Evolutionary conservation across 1,140 invertebrate species (phyloP).

Genomic region (Ectropis grisescens): DNA sequence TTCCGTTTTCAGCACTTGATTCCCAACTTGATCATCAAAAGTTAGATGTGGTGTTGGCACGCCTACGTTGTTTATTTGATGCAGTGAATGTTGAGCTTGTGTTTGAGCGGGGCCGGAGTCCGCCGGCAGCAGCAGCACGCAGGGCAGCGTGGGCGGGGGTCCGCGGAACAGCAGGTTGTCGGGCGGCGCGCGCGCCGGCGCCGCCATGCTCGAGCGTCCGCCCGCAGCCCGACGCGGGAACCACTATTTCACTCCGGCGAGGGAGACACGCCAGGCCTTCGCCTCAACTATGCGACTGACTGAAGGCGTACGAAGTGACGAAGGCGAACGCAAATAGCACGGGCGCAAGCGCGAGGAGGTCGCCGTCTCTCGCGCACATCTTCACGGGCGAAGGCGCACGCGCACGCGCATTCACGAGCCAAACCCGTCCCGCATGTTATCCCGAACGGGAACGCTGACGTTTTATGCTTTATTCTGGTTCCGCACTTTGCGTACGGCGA

Average conservation of each 20-base stretch:
- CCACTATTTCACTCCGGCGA: constrained; percentile 39
- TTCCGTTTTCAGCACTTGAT: constrained; percentile 18
- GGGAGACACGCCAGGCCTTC: constrained; percentile 55
- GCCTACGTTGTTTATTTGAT: constrained; percentile 62
- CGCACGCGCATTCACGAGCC: constrained; percentile 53
- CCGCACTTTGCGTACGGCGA: constrained; percentile 37
- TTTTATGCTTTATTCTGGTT: constrained; percentile 55
- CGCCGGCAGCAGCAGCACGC: constrained; percentile 42
- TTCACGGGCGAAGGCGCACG: constrained; percentile 65
- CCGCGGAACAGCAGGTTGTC: constrained; percentile 51
- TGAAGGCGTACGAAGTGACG: constrained; percentile 60
- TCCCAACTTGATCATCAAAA: constrained; percentile 25
- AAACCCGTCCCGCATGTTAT: constrained; percentile 55
- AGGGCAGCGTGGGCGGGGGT: constrained; percentile 44
- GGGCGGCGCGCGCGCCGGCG: constrained; percentile 58
- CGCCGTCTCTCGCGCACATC: constrained; percentile 62
- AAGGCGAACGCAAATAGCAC: constrained; percentile 65
- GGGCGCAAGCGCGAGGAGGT: constrained; percentile 63
- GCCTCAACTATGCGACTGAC: constrained; percentile 62
- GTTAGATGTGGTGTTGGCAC: constrained; percentile 37
- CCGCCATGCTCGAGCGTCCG: constrained; percentile 55
- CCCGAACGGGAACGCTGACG: constrained; percentile 46
- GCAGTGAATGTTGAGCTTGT: constrained; percentile 36
- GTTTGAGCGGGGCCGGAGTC: constrained; percentile 27
- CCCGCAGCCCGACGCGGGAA: constrained; percentile 35